A percentile compares a stretch with the other conserved stretches of the same genome.
phyloP scores from a whole-genome alignment of 1,140 invertebrate species.

The Choristoneura fumiferana region DNA sequence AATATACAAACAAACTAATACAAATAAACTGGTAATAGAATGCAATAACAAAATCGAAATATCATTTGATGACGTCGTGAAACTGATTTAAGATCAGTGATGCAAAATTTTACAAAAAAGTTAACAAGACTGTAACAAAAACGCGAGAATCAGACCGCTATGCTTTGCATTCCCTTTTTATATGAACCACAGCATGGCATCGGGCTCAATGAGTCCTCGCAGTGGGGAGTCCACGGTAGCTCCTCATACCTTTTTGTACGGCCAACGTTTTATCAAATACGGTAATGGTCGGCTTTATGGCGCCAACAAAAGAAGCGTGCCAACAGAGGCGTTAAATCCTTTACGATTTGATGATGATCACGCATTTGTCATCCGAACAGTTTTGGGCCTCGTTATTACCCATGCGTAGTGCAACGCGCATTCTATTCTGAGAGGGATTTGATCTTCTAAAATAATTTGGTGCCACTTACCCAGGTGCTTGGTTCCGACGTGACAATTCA shows the following conservation, averaged over 20 bases:
- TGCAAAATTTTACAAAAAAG: slow-evolving; percentile 1
- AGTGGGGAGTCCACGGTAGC: slow-evolving; percentile 69
- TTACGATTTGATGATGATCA: slow-evolving; percentile 74
- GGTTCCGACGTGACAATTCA: too few species aligned
- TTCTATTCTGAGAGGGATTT: too few species aligned
- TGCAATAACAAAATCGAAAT: not conserved
- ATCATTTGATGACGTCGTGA: slow-evolving; percentile 17
- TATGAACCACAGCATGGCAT: slow-evolving; percentile 62
- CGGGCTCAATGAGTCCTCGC: slow-evolving; percentile 60
- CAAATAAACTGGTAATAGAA: not conserved
- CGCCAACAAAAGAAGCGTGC: slow-evolving; percentile 74
- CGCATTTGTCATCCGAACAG: slow-evolving; percentile 64
- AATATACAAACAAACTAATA: not conserved
- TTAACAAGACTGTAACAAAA: slow-evolving; percentile 32
- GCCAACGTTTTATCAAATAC: slow-evolving; percentile 74
- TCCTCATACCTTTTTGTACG: slow-evolving; percentile 67
- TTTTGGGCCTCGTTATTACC: slow-evolving; percentile 44
- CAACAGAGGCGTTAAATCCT: slow-evolving; percentile 77
- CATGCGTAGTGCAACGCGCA: slow-evolving; percentile 42
- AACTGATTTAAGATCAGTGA: slow-evolving; percentile 1
- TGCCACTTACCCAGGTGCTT: not conserved
- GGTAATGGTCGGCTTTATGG: slow-evolving; percentile 73
- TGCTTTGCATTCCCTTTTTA: slow-evolving; percentile 55
- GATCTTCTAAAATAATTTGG: too few species aligned
- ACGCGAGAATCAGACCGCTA: slow-evolving; percentile 39